These are phyloP conservation scores for Xenopus petersii DNA, from an alignment of 2,797 vertebrate genomes.

Conservation along the genomic window DNA sequence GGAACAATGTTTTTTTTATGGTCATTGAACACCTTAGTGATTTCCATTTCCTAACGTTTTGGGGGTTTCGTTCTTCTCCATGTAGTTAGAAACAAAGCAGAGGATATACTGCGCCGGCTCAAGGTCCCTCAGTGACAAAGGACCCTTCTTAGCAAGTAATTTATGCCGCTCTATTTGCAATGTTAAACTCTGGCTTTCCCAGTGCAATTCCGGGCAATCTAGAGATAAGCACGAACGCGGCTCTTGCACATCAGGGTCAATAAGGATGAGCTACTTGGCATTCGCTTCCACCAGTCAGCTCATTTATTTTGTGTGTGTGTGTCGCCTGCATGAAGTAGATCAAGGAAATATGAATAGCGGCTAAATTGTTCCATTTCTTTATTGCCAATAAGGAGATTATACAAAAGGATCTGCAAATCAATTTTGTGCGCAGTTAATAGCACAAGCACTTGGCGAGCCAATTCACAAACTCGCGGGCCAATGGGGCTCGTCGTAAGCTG, in stretches of 20 bases:
- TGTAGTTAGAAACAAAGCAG: background rate
- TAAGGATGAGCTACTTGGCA: background rate
- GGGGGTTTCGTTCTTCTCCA: no score
- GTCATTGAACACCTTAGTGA: no score
- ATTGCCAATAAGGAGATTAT: background rate
- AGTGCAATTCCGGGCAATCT: background rate
- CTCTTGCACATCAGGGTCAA: background rate
- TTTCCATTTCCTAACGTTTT: no score
- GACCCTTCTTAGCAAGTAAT: background rate
- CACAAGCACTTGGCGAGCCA: background rate
- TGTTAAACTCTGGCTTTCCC: background rate
- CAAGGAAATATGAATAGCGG: background rate
- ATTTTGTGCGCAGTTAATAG: background rate
- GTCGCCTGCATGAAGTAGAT: background rate
- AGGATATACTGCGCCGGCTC: background rate
- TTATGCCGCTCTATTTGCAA: background rate
- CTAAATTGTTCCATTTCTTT: background rate
- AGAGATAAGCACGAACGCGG: background rate
- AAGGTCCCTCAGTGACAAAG: background rate
- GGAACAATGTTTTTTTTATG: no score
- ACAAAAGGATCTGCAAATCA: background rate
- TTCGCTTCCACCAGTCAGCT: background rate
- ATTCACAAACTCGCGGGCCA: background rate
- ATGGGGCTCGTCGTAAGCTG: background rate
- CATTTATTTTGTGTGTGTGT: background rate